These are phyloP conservation scores for Sebastiscus albofasciatus DNA, from an alignment of 2,797 vertebrate genomes.

Conservation along the genomic window DNA sequence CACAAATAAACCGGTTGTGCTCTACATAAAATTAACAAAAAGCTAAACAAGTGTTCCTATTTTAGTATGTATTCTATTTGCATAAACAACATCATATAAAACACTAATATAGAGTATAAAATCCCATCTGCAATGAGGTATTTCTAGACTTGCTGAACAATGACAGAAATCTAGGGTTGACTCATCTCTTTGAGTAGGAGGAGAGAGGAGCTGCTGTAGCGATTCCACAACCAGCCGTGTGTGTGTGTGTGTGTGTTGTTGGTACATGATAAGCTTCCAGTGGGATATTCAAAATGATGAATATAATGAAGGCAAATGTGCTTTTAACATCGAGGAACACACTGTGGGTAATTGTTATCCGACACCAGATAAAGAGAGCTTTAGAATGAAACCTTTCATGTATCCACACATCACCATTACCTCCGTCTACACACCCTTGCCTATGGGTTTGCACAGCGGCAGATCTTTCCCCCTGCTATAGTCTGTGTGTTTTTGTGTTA, in stretches of 20 bases:
- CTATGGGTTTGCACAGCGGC: not conserved
- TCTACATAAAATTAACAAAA: not conserved
- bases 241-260: not conserved
- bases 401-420: not conserved
- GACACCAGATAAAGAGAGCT: not conserved
- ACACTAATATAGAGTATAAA: constrained; percentile 2
- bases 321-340: not conserved
- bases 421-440: not conserved
- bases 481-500: constrained; percentile 1
- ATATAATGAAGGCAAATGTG: not conserved
- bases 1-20: not conserved
- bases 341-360: not conserved
- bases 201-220: constrained; percentile 30
- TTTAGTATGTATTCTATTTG: constrained; percentile 5
- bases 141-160: constrained; percentile 35
- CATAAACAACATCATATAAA: constrained; percentile 10
- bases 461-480: not conserved
- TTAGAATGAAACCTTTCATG: not conserved
- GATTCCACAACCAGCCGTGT: constrained; percentile 9
- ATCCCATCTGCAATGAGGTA: constrained; percentile 28
- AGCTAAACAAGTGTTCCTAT: not conserved
- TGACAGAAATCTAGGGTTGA: constrained; percentile 48
- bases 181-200: constrained; percentile 56
- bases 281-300: not conserved
- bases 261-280: not conserved